These are phyloP conservation scores for Martes flavigula DNA, from an alignment of 2,797 vertebrate genomes.

Conservation along the genomic window DNA sequence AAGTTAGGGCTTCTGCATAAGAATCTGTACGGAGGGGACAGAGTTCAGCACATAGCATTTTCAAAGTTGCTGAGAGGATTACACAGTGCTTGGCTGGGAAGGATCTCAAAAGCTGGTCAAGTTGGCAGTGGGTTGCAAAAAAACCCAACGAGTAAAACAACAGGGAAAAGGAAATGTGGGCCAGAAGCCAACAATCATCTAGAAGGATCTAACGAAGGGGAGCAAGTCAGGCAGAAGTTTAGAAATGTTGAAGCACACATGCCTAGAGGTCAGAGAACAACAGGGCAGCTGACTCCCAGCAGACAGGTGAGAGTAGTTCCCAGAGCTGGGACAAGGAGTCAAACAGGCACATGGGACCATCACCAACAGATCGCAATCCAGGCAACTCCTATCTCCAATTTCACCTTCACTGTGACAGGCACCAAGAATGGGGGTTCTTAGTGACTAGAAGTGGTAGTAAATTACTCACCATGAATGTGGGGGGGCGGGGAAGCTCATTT, in stretches of 20 bases:
- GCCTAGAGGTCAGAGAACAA: neutral
- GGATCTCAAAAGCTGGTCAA: neutral
- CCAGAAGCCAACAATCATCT: neutral
- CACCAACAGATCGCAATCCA: accelerated
- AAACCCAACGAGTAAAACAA: neutral
- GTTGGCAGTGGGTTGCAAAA: neutral
- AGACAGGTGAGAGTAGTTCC: neutral
- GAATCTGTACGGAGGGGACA: neutral
- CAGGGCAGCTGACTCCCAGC: neutral
- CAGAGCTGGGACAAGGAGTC: neutral
- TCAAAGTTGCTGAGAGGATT: neutral
- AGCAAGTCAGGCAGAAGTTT: neutral
- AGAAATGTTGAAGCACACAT: neutral
- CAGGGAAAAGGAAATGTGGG: neutral
- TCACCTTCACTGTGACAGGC: neutral
- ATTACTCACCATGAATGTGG: neutral
- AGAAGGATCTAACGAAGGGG: neutral
- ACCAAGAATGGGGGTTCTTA: neutral
- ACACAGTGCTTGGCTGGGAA: neutral
- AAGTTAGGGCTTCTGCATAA: neutral
- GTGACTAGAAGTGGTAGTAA: neutral
- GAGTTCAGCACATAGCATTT: neutral
- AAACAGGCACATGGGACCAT: neutral
- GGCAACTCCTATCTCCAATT: neutral
- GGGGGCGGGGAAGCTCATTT: neutral